Evolutionary conservation across 2,797 vertebrate genomes (phyloP).

Genomic region (Melopsittacus undulatus): DNA sequence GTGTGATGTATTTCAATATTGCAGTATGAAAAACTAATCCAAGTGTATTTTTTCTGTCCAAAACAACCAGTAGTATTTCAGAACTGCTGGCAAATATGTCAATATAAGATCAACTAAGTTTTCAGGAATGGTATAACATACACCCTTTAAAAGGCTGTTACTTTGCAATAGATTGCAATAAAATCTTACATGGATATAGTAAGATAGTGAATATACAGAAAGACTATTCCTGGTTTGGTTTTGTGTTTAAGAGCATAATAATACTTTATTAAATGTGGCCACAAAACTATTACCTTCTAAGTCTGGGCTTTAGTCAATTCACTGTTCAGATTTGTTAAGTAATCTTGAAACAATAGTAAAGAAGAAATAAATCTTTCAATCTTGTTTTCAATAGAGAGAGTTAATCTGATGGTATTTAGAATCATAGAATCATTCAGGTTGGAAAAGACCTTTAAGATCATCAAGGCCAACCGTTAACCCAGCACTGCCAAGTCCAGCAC

Average conservation of each 20-base stretch:
- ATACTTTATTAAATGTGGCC: background rate
- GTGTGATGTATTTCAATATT: background rate
- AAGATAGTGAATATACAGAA: background rate
- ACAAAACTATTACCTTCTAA: background rate
- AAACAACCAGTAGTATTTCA: background rate
- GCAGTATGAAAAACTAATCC: background rate
- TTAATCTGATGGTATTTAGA: background rate
- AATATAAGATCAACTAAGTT: background rate
- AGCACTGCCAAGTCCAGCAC: background rate
- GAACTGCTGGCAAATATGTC: background rate
- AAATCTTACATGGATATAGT: background rate
- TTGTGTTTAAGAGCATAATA: background rate
- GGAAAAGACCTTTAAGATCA: background rate
- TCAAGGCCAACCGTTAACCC: accelerated
- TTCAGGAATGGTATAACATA: background rate
- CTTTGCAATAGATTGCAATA: background rate
- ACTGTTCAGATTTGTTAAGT: background rate
- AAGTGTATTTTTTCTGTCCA: background rate
- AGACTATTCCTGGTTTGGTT: background rate
- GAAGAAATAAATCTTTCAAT: background rate
- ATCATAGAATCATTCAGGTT: background rate
- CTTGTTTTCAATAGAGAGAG: background rate
- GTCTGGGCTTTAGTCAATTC: background rate
- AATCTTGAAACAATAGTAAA: background rate
- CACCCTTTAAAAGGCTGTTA: background rate